Percentiles rank a stretch among this genome's conserved stretches.
phyloP scores from a whole-genome alignment of 23 tunicate species.

The Halocynthia roretzi region DNA sequence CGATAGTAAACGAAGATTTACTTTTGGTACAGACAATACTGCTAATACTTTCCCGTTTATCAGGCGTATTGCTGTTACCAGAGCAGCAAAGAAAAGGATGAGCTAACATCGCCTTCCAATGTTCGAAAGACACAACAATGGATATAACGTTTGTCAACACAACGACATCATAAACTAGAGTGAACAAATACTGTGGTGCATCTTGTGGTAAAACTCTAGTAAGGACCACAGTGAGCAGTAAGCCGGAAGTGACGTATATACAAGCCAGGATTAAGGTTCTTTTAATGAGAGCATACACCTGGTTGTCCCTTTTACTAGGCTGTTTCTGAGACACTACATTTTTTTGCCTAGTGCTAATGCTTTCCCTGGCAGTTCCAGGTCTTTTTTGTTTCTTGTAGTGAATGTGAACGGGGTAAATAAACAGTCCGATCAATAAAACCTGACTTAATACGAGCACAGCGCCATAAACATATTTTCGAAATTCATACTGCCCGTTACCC shows the following conservation, averaged over 20 bases:
- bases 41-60: too few species aligned
- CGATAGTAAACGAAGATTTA: too few species aligned
- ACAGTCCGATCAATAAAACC: slow-evolving; percentile 10
- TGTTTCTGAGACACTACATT: neutral
- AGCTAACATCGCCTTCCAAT: slow-evolving; percentile 8
- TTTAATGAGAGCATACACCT: neutral
- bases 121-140: slow-evolving; percentile 2
- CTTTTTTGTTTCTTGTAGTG: neutral
- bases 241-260: slow-evolving; percentile 7
- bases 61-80: too few species aligned
- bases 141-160: neutral
- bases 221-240: neutral
- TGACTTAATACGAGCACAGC: slow-evolving; percentile 3
- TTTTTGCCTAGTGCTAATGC: too few species aligned
- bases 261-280: slow-evolving; percentile 11
- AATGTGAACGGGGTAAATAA: slow-evolving; percentile 7
- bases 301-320: too few species aligned
- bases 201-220: neutral
- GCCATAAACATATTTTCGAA: slow-evolving; percentile 2
- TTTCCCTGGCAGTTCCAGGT: too few species aligned
- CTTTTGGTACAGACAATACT: too few species aligned
- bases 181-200: slow-evolving; percentile 5
- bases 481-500: neutral
- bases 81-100: too few species aligned
- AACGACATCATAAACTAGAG: neutral